These are phyloP conservation scores for Dyspetes luteomarginatus DNA, from an alignment of 2,888 invertebrate genomes.

Conservation along the genomic window DNA sequence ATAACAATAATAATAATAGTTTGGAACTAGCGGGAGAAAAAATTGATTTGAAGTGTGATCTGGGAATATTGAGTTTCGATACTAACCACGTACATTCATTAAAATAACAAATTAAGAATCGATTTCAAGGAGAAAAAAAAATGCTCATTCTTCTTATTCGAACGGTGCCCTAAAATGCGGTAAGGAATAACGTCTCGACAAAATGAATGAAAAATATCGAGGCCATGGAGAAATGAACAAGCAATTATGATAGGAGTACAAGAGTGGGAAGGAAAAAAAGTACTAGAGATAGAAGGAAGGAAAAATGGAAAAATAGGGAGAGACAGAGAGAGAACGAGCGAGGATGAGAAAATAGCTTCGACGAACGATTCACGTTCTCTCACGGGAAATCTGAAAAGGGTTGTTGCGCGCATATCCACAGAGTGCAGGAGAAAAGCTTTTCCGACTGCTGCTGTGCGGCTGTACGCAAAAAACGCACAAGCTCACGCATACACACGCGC, in stretches of 20 bases:
- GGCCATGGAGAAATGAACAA: background rate
- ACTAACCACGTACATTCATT: too few species aligned
- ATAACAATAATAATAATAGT: too few species aligned
- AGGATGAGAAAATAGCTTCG: slow-evolving; percentile 49
- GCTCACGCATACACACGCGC: too few species aligned
- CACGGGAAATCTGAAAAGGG: slow-evolving; percentile 63
- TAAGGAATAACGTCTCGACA: background rate
- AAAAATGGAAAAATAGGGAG: slow-evolving; percentile 36
- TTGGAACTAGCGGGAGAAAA: background rate
- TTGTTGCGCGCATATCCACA: slow-evolving; percentile 79
- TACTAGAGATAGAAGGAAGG: slow-evolving; percentile 33
- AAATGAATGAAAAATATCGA: slow-evolving; percentile 3
- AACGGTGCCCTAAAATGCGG: too few species aligned
- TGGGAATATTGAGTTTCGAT: too few species aligned
- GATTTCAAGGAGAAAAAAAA: too few species aligned
- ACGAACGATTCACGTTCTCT: slow-evolving; percentile 58
- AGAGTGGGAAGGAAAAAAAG: slow-evolving; percentile 3
- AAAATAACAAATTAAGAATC: too few species aligned
- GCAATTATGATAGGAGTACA: background rate
- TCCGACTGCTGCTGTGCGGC: background rate
- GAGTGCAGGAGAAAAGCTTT: slow-evolving; percentile 79
- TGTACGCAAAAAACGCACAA: background rate
- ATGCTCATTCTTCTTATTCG: too few species aligned
- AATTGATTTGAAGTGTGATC: too few species aligned
- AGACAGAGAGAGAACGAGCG: slow-evolving; percentile 30